A percentile compares a stretch with the other conserved stretches of the same genome.
These are phyloP conservation scores for Dolomedes plantarius DNA, from an alignment of 2,888 invertebrate species.

Conservation along the genomic window DNA sequence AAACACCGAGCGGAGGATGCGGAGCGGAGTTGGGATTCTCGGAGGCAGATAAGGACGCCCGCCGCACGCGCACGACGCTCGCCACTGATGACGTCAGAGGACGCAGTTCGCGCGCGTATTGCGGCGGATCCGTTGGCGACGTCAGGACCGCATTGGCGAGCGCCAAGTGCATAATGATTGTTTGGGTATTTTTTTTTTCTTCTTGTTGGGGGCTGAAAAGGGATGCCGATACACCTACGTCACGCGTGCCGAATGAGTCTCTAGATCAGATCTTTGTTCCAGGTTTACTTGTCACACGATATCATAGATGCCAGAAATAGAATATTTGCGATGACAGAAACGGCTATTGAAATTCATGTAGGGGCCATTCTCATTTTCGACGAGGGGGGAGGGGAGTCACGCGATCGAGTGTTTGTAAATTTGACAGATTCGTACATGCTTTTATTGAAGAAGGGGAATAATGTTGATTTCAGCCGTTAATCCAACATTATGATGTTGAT, in stretches of 20 bases:
- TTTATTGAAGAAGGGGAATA: too few species aligned
- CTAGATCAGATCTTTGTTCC: too few species aligned
- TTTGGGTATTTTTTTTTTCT: not conserved
- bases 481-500: too few species aligned
- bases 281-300: too few species aligned
- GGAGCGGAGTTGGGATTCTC: not conserved
- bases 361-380: too few species aligned
- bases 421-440: too few species aligned
- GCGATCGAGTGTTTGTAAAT: too few species aligned
- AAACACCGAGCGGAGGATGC: not conserved
- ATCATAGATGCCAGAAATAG: too few species aligned
- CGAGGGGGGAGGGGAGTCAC: too few species aligned
- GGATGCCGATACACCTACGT: conserved; percentile 1
- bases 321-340: too few species aligned
- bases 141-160: not conserved
- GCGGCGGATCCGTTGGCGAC: not conserved
- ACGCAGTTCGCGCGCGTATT: conserved; percentile 5
- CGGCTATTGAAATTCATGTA: too few species aligned
- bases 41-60: not conserved
- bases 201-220: not conserved
- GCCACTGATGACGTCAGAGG: conserved; percentile 18
- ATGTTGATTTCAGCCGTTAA: too few species aligned
- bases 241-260: not conserved
- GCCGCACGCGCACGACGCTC: not conserved
- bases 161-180: not conserved